Percentiles rank a stretch among this genome's conserved stretches.
phyloP scores from a whole-genome alignment of 2,797 vertebrate species.

The Stomatorhinus walkeri region DNA sequence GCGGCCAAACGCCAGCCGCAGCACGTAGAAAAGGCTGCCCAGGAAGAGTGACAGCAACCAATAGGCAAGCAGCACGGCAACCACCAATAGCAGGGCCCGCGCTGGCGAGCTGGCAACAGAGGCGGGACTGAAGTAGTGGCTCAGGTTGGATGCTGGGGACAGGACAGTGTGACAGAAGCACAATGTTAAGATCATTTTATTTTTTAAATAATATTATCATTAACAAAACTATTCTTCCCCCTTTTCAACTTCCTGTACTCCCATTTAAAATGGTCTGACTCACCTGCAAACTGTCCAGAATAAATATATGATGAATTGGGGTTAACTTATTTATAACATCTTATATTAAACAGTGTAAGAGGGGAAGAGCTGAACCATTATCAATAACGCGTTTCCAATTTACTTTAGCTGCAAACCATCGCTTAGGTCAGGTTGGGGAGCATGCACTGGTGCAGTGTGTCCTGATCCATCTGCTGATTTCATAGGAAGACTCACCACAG shows the following conservation, averaged over 20 bases:
- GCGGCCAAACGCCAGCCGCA: conserved; percentile 81
- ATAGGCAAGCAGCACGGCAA: conserved; percentile 77
- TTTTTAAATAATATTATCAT: not conserved
- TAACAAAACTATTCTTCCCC: not conserved
- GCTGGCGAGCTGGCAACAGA: conserved; percentile 78
- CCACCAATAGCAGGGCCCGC: conserved; percentile 76
- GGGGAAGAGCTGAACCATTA: not conserved
- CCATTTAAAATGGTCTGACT: not conserved
- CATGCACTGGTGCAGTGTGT: not conserved
- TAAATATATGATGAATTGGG: not conserved
- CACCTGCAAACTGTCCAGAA: not conserved
- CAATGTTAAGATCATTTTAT: not conserved
- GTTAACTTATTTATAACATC: not conserved
- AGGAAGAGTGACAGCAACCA: conserved; percentile 88
- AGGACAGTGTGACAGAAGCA: not conserved
- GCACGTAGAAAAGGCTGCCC: conserved; percentile 80
- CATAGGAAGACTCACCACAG: not conserved
- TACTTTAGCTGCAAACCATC: not conserved
- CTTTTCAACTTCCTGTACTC: not conserved
- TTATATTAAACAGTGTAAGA: not conserved
- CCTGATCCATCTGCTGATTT: not conserved
- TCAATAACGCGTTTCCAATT: not conserved
- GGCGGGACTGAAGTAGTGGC: conserved; percentile 83
- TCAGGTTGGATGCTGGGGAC: conserved; percentile 66
- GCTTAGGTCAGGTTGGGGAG: not conserved